These are phyloP conservation scores for Argentina silus DNA, from an alignment of 2,797 vertebrate genomes.

Conservation along the genomic window DNA sequence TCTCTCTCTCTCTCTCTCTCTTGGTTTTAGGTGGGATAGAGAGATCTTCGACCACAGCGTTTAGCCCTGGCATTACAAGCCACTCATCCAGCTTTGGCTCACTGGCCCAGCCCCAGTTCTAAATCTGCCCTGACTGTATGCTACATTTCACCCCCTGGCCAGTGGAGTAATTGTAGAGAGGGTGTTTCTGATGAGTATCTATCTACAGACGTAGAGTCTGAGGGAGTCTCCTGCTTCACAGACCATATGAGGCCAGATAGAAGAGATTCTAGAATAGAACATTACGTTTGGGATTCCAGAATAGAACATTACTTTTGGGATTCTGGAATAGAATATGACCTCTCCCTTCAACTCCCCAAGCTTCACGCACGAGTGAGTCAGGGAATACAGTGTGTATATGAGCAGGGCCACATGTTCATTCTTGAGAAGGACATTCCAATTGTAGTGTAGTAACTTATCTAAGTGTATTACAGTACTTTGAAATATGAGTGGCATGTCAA, in stretches of 20 bases:
- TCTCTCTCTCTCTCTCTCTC: not conserved
- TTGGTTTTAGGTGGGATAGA: too few relatives aligned
- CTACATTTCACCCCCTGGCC: slow-evolving; percentile 19
- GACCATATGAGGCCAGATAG: slow-evolving; percentile 35
- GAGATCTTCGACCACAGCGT: slow-evolving; percentile 1
- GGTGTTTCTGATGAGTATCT: slow-evolving; percentile 49
- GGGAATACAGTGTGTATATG: not conserved
- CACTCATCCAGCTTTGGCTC: not conserved
- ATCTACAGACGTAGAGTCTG: not conserved
- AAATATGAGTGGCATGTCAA: not conserved
- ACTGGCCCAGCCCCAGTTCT: not conserved
- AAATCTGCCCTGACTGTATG: not conserved
- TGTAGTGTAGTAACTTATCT: not conserved
- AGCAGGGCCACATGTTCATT: not conserved
- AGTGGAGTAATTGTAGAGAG: slow-evolving; percentile 33
- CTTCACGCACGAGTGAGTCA: not conserved
- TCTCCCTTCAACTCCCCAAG: slow-evolving; percentile 3
- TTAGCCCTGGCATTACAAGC: not conserved
- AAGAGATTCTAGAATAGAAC: slow-evolving; percentile 37
- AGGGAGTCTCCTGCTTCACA: slow-evolving; percentile 39
- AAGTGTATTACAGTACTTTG: not conserved
- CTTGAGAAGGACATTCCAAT: not conserved
- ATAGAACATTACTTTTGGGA: slow-evolving; percentile 24
- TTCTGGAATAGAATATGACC: slow-evolving; percentile 19
- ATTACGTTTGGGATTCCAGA: slow-evolving; percentile 14